Evolutionary conservation across 2,113 vertebrate species (phyloP), one percentile per base, ranked within the genome.

Genomic region (Callipepla californica): DNA sequence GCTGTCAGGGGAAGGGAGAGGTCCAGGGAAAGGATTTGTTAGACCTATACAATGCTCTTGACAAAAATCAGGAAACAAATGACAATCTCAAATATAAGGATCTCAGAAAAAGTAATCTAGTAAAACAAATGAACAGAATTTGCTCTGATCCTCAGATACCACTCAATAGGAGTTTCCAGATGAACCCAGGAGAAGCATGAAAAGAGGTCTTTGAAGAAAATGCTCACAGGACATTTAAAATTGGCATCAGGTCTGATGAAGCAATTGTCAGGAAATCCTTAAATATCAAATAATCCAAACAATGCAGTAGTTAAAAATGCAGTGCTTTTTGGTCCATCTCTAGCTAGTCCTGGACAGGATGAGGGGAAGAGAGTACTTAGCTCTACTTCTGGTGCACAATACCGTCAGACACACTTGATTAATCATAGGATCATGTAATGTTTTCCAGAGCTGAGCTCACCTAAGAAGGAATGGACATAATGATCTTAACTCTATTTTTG

Each of bases 31-130:
- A 80, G 89, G n/a, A 47, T 50, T 58, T 80, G 1, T 81, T 76
- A 63, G 13, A 89, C 7, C 42, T 67, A 16, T 44, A 92, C 0
- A 0, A 11, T 53, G 20, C 26, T 40, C 13, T 66, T 87, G 82
- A 55, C 34, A 73, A 28, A 62, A 47, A 50, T 42, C 34, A 80
- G 50, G 51, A 70, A 69, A 62, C 1, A n/a, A 85, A 38, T 13
- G 55, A 30, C 42, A 73, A 21, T 22, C 18, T 66, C 45, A 74
- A 87, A 77, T 82, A 55, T 30, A 18, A 44, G 18, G 7, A 47
- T 51, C 50, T 5, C 0, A 2, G 1, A 2, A 3, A 19, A 7
- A 21, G 7, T 14, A 38, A 45, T 10, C 15, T 14, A 45, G 22
- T 72, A 26, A 42, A 81, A 92, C 47, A 28, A 80, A 80, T 74